These are phyloP conservation scores for Mamestra configurata DNA, from an alignment of 1,140 invertebrate species.

Conservation along the genomic window DNA sequence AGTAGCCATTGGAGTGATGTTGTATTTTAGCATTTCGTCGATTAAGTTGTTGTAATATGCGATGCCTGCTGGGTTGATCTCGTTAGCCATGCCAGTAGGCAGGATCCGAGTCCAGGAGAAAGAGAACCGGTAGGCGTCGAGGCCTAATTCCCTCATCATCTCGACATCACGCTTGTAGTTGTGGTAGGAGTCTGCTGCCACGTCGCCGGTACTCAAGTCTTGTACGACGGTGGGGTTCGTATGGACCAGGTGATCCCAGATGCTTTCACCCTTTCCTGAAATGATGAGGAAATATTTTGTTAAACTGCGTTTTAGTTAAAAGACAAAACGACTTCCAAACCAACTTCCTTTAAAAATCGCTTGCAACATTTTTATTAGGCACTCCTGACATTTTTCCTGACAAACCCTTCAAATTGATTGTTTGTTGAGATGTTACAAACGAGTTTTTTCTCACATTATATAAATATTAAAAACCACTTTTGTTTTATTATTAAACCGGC, in stretches of 20 bases:
- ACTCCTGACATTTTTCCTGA: too few relatives aligned
- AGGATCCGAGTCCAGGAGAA: slow-evolving; percentile 83
- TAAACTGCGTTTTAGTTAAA: too few relatives aligned
- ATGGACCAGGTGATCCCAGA: slow-evolving; percentile 4
- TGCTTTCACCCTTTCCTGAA: slow-evolving; percentile 18
- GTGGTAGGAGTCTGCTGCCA: slow-evolving; percentile 68
- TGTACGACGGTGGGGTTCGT: background rate
- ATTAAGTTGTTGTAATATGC: slow-evolving; percentile 90
- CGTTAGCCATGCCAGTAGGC: slow-evolving; percentile 86
- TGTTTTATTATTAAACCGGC: background rate
- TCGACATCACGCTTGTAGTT: slow-evolving; percentile 74
- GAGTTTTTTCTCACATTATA: too few relatives aligned
- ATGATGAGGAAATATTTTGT: background rate
- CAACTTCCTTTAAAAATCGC: too few relatives aligned
- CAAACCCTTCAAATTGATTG: too few relatives aligned
- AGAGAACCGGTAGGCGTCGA: slow-evolving; percentile 75
- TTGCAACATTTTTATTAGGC: too few relatives aligned
- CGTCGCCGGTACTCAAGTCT: background rate
- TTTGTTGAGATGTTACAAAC: too few relatives aligned
- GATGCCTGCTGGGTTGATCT: slow-evolving; percentile 86
- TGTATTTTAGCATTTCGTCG: slow-evolving; percentile 80
- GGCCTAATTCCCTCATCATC: slow-evolving; percentile 74
- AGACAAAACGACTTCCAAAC: too few relatives aligned
- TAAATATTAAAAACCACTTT: too few relatives aligned
- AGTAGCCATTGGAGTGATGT: slow-evolving; percentile 80